phyloP scores from a whole-genome alignment of 2,113 vertebrate genomes.

The Gobiocypris rarus region DNA sequence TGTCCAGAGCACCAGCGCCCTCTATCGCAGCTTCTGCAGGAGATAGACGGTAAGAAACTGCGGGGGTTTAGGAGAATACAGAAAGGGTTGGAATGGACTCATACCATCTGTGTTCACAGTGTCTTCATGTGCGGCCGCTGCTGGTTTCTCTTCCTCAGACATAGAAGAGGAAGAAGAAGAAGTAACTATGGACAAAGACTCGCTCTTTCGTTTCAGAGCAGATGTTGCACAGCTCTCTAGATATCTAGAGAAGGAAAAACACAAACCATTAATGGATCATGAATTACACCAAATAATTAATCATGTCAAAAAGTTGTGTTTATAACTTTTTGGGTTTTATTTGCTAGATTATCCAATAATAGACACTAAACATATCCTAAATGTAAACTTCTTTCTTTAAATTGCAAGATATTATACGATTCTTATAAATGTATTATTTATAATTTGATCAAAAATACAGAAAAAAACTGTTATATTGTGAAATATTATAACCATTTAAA shows the following conservation, averaged over 20 bases:
- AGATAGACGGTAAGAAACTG: background rate
- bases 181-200: constrained; percentile 73
- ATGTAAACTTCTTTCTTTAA: background rate
- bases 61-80: background rate
- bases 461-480: no score
- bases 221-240: constrained; percentile 84
- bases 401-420: no score
- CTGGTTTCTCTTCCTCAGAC: constrained; percentile 81
- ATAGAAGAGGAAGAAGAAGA: constrained; percentile 83
- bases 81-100: constrained; percentile 17
- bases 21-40: constrained; percentile 1
- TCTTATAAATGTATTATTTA: no score
- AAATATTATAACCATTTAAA: no score
- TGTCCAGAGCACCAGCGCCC: constrained; percentile 56
- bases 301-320: no score
- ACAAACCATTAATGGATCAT: background rate
- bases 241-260: constrained; percentile 72
- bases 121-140: constrained; percentile 58
- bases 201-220: constrained; percentile 84
- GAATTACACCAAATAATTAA: no score
- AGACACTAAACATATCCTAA: background rate
- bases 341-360: background rate
- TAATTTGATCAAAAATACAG: no score
- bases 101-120: constrained; percentile 72
- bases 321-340: background rate